phyloP scores from a whole-genome alignment of 2,113 vertebrate species.

The Tursiops truncatus region DNA sequence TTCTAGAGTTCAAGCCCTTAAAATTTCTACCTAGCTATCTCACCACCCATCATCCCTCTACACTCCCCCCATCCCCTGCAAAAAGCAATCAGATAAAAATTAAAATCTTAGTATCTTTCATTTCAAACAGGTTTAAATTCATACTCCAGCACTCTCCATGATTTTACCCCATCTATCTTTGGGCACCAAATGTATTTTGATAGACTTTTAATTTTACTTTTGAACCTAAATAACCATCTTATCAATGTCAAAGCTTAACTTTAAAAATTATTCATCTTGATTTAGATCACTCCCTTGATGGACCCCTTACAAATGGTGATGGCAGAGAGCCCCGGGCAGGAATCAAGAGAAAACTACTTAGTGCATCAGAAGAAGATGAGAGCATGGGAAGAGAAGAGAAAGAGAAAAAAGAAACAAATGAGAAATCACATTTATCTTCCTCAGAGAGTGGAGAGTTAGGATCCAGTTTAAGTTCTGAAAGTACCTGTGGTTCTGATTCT shows the following conservation, averaged over 20 bases:
- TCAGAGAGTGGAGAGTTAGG: conserved; percentile 89
- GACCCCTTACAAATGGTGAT: conserved; percentile 87
- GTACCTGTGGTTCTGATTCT: conserved; percentile 85
- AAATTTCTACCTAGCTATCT: conserved; percentile 2
- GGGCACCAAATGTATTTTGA: not conserved
- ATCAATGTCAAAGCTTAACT: conserved; percentile 42
- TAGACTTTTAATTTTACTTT: conserved; percentile 41
- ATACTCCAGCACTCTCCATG: not conserved
- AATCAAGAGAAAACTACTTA: conserved; percentile 82
- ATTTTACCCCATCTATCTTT: not conserved
- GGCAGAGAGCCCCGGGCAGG: conserved; percentile 83
- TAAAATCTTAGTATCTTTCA: not conserved
- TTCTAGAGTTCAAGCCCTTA: not conserved
- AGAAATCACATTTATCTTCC: conserved; percentile 83
- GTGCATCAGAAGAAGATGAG: conserved; percentile 85
- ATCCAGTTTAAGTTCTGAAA: conserved; percentile 90
- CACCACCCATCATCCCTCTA: not conserved
- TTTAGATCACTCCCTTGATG: conserved; percentile 84
- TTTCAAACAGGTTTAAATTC: not conserved
- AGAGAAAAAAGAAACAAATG: conserved; percentile 82
- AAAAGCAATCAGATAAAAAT: not conserved
- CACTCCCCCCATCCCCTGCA: not conserved
- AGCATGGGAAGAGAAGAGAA: conserved; percentile 79
- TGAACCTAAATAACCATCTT: conserved; percentile 21
- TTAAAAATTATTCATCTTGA: conserved; percentile 58